Evolutionary conservation across 2,797 vertebrate species (phyloP), one percentile per base, ranked within the genome.

Genomic region (Trachurus trachurus): DNA sequence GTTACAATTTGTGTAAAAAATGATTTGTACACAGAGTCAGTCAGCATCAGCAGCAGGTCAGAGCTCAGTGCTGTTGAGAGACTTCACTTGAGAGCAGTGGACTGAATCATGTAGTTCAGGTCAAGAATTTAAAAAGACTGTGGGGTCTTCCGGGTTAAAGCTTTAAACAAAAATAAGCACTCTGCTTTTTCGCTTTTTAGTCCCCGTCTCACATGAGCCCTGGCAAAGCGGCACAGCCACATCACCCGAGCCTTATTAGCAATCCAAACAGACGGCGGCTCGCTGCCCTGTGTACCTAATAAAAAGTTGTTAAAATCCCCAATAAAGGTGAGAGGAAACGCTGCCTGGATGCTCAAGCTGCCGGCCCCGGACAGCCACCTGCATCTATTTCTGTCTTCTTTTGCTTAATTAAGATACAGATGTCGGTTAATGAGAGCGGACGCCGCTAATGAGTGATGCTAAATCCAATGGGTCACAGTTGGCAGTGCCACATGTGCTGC

Each of bases 351-450:
- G 80, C 73, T 64, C 72, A 81, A 78, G 76, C 68, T 71, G 77
- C 77, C 64, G 22, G 77, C 26, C 80, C 62, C 82, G 79, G 72
- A 67, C 67, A 2, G 70, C 81, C 83, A 91, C 90, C 87, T 87
- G 89, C 83, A 80, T 85, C 78, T 78, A 75, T 79, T 71, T 66
- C 83, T 82, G 83, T 91, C 88, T 80, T 81, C 83, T 83, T 78
- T 71, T 26, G 50, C 82, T 73, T 91, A 93, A 94, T 93, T 85
- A 92, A 92, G 90, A 93, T 90, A 80, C 90, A 93, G 90, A 91
- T 92, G 91, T 89, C 49, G 9, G 82, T 77, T 93, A 93, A 94
- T 86, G 82, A 89, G 85, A 89, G 80, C 65, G 76, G 92, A 92
- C 88, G 50, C 65, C 7, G 39, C 65, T 92, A 93, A 93, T 89